Base-by-base conservation (phyloP, 2,888 invertebrate genomes). In the Eutolmus rufibarbis region DNA sequence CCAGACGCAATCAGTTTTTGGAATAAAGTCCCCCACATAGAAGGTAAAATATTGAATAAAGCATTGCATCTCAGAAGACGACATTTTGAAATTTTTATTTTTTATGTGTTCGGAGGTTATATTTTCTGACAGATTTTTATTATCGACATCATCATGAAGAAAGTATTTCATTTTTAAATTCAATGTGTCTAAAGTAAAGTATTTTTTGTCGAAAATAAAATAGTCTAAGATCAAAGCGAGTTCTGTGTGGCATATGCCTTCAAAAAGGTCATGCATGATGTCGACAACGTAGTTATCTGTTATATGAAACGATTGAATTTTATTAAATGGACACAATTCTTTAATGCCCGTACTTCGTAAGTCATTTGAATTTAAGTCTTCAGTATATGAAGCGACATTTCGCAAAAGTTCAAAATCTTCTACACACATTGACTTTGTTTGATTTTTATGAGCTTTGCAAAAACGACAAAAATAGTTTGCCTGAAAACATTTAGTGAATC, bases 201-300 rank as follows among this genome's bases (percentile, higher is more conserved):
- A 87, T 66, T 86, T 87, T n/a, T 87, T 87, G 14, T 66, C 57
- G 51, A 86, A 46, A 46, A 89, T 86, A 74, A 87, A 88, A 43
- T 87, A 78, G 14, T 88, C 23, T 66, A 89, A 87, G 40, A 89
- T 88, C 12, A 82, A 14, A 23, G 76, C 37, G 31, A 89, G 19
- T 82, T 89, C 89, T 31, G 74, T 86, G 40, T 82, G 74, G 14
- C 86, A 86, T 28, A 89, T 76, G 3, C 90, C 89, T 84, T 90
- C 89, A 57, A 88, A 89, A 5, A 89, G 43, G 86, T 90, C 89
- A 77, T 90, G 90, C 84, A 89, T 88, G 23, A 89, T 86, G 85
- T 89, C 90, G 28, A 89, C 86, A 5, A 66, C 23, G 77, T 74
- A 46, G 56, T 89, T 89, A n/a, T 88, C 88, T 28, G 86, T 88